These are phyloP conservation scores for Drosophila pseudotalamancana DNA, from an alignment of 2,888 invertebrate genomes.

Conservation along the genomic window DNA sequence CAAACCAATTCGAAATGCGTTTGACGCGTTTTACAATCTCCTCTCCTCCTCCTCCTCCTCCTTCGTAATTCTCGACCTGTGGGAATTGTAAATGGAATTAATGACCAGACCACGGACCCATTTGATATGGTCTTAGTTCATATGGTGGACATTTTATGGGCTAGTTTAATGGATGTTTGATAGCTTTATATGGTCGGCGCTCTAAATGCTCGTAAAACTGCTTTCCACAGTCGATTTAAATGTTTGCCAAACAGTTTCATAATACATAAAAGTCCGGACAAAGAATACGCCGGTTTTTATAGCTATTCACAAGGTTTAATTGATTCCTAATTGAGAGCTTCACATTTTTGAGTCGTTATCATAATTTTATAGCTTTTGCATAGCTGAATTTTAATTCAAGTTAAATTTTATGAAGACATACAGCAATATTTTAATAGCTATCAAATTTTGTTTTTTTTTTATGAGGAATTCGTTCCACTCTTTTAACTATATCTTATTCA, in stretches of 20 bases:
- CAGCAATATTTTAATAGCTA: not conserved
- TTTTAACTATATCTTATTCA: too few relatives aligned
- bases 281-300: too few relatives aligned
- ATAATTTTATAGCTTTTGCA: not conserved
- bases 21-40: conserved; percentile 64
- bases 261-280: too few relatives aligned
- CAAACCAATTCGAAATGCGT: conserved; percentile 51
- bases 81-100: conserved; percentile 31
- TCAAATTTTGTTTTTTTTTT: too few relatives aligned
- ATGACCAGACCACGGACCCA: conserved; percentile 3
- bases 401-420: too few relatives aligned
- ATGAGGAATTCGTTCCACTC: too few relatives aligned
- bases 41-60: not conserved
- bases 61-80: conserved; percentile 10
- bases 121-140: conserved; percentile 12
- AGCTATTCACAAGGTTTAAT: too few relatives aligned
- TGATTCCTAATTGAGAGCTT: not conserved
- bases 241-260: conserved; percentile 6
- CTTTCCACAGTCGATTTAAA: conserved; percentile 18
- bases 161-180: conserved; percentile 56
- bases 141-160: conserved; percentile 46
- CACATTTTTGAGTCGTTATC: too few relatives aligned
- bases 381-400: not conserved
- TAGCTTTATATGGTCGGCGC: conserved; percentile 57
- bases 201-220: conserved; percentile 50